Percentiles rank a stretch among this genome's conserved stretches.
Conservation (phyloP, 2,888 invertebrate species). For the Diaphora mendica region DNA sequence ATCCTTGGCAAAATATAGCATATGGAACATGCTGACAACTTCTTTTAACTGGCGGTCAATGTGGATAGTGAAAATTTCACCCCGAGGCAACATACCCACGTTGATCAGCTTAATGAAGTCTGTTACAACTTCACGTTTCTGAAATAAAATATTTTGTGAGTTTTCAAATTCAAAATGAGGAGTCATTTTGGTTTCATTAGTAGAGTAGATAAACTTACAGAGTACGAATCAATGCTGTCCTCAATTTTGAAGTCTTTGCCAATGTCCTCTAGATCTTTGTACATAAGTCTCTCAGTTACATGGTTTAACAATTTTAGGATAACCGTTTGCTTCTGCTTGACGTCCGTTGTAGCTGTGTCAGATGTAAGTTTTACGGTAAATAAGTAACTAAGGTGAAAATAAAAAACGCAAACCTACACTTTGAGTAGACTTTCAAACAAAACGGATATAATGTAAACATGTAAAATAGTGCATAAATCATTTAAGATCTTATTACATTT, state of each 20-base stretch:
- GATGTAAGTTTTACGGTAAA: not conserved
- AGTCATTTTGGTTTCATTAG: not conserved
- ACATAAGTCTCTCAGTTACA: slow-evolving; percentile 78
- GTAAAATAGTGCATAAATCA: not conserved
- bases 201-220: slow-evolving; percentile 56
- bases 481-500: not conserved
- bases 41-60: slow-evolving; percentile 82
- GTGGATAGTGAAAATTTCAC: slow-evolving; percentile 82
- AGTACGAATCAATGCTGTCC: slow-evolving; percentile 70
- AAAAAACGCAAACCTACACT: not conserved
- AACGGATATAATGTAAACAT: not conserved
- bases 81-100: slow-evolving; percentile 85
- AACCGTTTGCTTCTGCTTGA: slow-evolving; percentile 78
- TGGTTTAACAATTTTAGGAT: slow-evolving; percentile 85
- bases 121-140: slow-evolving; percentile 87
- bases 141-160: slow-evolving; percentile 27
- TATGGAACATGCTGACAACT: slow-evolving; percentile 83
- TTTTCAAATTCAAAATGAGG: not conserved
- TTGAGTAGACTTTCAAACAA: too few species aligned
- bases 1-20: slow-evolving; percentile 84
- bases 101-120: slow-evolving; percentile 84
- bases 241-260: slow-evolving; percentile 78
- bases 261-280: slow-evolving; percentile 77
- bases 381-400: not conserved
- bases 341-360: slow-evolving; percentile 72